A percentile compares a stretch with the other conserved stretches of the same genome.
Evolutionary conservation across 1,140 invertebrate genomes (phyloP).

Genomic region (Tachypleus tridentatus): DNA sequence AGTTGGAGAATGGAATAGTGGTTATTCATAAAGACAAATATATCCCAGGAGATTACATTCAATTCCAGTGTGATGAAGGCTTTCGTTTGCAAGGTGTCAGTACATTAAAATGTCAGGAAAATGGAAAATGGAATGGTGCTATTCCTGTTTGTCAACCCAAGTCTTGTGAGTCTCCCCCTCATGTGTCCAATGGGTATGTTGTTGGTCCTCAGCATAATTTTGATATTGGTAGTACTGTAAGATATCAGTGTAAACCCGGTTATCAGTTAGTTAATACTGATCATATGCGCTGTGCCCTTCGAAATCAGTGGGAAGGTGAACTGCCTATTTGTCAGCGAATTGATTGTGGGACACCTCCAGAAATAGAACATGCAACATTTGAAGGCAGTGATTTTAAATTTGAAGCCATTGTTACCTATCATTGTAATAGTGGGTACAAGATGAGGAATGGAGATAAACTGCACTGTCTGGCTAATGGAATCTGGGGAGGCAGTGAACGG

Average conservation of each 20-base stretch:
- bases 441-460: conserved; percentile 24
- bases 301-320: conserved; percentile 17
- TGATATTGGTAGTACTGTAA: conserved; percentile 25
- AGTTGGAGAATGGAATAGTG: conserved; percentile 12
- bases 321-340: conserved; percentile 14
- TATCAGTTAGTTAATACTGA: conserved; percentile 19
- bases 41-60: conserved; percentile 9
- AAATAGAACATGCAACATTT: conserved; percentile 3
- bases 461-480: conserved; percentile 26
- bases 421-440: conserved; percentile 33
- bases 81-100: conserved; percentile 12
- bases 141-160: conserved; percentile 16
- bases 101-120: conserved; percentile 9
- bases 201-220: conserved; percentile 7
- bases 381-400: conserved; percentile 15
- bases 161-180: conserved; percentile 30
- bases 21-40: conserved; percentile 3
- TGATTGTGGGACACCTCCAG: conserved; percentile 3
- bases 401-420: conserved; percentile 30
- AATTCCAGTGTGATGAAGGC: conserved; percentile 16
- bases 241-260: conserved; percentile 29
- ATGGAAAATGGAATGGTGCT: conserved; percentile 13
- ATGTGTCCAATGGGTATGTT: conserved; percentile 25
- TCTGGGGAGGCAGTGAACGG: conserved; percentile 27
- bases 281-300: conserved; percentile 14